These are phyloP conservation scores for Nymphalis c-album DNA, from an alignment of 2,888 invertebrate species.

Conservation along the genomic window DNA sequence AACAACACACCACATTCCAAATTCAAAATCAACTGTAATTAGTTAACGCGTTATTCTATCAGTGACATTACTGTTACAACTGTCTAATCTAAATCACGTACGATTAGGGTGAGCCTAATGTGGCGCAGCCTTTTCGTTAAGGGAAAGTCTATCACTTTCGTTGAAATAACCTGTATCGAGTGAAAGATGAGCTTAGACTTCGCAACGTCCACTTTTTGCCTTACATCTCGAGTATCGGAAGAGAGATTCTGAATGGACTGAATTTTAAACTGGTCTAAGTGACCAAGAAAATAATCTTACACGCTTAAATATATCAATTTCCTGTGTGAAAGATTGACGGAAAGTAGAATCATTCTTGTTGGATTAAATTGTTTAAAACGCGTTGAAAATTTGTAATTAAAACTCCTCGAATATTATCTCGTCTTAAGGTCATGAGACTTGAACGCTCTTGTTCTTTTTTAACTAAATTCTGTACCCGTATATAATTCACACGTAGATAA, in stretches of 20 bases:
- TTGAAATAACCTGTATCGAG: constrained; percentile 11
- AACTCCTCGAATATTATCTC: constrained; percentile 14
- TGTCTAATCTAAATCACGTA: constrained; percentile 47
- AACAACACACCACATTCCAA: constrained; percentile 5
- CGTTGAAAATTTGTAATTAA: constrained; percentile 14
- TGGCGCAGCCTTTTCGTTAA: constrained; percentile 42
- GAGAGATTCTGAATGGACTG: constrained; percentile 34
- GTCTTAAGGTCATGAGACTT: constrained; percentile 14
- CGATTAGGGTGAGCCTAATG: constrained; percentile 38
- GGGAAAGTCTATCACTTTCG: constrained; percentile 33
- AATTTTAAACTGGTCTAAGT: constrained; percentile 28
- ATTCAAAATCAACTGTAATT: constrained; percentile 24
- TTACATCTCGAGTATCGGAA: constrained; percentile 28
- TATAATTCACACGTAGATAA: constrained; percentile 24
- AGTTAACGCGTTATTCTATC: constrained; percentile 55
- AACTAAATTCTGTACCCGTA: constrained; percentile 16
- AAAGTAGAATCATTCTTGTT: background rate
- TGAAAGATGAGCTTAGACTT: constrained; percentile 21
- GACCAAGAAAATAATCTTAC: constrained; percentile 10
- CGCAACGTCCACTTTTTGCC: constrained; percentile 27
- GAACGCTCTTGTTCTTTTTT: constrained; percentile 15
- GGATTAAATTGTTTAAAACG: background rate
- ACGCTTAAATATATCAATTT: background rate
- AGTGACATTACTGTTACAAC: constrained; percentile 46
- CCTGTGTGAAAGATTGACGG: constrained; percentile 5